Evolutionary conservation across 2,797 vertebrate genomes (phyloP).

Genomic region (Serranus cabrilla): DNA sequence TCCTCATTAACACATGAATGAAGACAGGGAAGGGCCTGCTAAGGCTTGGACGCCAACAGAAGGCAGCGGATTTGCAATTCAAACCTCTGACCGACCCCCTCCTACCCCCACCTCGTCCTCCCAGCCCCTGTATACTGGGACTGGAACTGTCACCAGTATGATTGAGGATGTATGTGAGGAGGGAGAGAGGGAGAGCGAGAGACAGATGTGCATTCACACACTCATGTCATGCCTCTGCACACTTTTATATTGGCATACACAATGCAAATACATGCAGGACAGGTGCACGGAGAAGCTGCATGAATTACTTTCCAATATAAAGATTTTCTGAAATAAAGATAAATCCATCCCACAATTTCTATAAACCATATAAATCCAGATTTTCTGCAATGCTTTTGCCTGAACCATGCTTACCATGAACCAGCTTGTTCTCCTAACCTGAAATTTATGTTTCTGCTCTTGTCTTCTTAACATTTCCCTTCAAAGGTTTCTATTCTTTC

Average conservation of each 20-base stretch:
- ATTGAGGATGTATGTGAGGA: slow-evolving; percentile 71
- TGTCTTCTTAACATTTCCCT: not conserved
- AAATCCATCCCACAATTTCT: slow-evolving; percentile 5
- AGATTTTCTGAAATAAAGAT: slow-evolving; percentile 40
- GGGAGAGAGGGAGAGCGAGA: slow-evolving; percentile 42
- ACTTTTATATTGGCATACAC: slow-evolving; percentile 34
- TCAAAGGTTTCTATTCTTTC: not conserved
- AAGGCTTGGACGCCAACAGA: slow-evolving; percentile 86
- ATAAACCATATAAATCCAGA: not conserved
- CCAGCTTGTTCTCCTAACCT: not conserved
- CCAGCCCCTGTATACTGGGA: slow-evolving; percentile 60
- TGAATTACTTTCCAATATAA: slow-evolving; percentile 14
- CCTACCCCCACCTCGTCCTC: slow-evolving; percentile 50
- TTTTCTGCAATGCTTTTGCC: not conserved
- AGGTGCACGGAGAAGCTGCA: not conserved
- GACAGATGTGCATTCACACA: slow-evolving; percentile 74
- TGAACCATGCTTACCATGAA: not conserved
- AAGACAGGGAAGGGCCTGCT: slow-evolving; percentile 78
- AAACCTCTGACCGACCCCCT: slow-evolving; percentile 79
- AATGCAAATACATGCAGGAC: slow-evolving; percentile 31
- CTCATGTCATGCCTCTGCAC: slow-evolving; percentile 50
- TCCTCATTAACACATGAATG: slow-evolving; percentile 91
- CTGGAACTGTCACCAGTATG: slow-evolving; percentile 81
- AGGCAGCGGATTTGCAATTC: slow-evolving; percentile 89
- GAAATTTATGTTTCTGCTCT: not conserved